Percentiles rank a stretch among this genome's conserved stretches.
phyloP scores from a whole-genome alignment of 2,888 invertebrate species.

The Brenthis hecate region DNA sequence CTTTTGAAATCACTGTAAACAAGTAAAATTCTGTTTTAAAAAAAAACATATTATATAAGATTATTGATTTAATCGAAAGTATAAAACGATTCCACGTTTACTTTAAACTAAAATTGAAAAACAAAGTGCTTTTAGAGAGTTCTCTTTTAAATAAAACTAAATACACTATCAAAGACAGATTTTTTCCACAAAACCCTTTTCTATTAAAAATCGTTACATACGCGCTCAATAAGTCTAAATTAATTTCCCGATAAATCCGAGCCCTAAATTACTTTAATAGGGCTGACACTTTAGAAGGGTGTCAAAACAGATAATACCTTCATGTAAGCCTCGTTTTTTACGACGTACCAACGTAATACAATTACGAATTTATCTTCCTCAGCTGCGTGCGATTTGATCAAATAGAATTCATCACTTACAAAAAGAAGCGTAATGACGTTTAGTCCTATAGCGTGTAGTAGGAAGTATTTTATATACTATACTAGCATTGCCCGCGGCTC shows the following conservation, averaged over 20 bases:
- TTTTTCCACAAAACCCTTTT: not conserved
- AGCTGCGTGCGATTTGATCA: constrained; percentile 7
- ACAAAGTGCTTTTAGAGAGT: too few relatives aligned
- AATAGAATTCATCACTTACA: constrained; percentile 3
- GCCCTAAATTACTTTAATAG: constrained; percentile 15
- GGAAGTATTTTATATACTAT: too few relatives aligned
- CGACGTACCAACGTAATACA: constrained; percentile 18
- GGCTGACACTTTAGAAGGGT: constrained; percentile 13
- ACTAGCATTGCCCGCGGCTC: too few relatives aligned
- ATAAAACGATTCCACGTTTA: too few relatives aligned
- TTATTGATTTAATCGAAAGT: too few relatives aligned
- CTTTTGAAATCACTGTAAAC: too few relatives aligned
- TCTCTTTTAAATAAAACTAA: too few relatives aligned
- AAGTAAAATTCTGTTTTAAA: too few relatives aligned
- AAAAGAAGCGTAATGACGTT: not conserved
- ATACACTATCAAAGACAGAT: not conserved
- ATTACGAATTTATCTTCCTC: constrained; percentile 15
- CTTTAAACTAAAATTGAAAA: too few relatives aligned
- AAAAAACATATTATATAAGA: too few relatives aligned
- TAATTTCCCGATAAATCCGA: constrained; percentile 6
- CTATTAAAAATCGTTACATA: not conserved
- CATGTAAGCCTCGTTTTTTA: constrained; percentile 10
- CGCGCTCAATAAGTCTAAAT: constrained; percentile 10
- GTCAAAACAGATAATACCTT: constrained; percentile 13
- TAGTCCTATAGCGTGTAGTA: not conserved